Evolutionary conservation across 1,140 invertebrate genomes (phyloP).

Genomic region (Drosophila nigromelanica): DNA sequence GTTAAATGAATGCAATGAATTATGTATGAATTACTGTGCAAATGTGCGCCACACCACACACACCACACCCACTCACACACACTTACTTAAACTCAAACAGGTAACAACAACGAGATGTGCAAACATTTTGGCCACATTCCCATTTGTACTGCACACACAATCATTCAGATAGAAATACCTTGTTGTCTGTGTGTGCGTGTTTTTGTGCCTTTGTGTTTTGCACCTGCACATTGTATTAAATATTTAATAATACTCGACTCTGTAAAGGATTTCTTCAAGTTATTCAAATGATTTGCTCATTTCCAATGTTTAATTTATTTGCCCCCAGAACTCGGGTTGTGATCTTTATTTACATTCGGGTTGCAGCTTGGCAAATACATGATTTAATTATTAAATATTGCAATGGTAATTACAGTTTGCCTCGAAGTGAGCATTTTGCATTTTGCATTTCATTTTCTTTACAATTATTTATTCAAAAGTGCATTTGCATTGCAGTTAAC

Average conservation of each 20-base stretch:
- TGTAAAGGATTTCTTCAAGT: constrained; percentile 41
- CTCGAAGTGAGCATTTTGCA: constrained; percentile 43
- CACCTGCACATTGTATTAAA: constrained; percentile 45
- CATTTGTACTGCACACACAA: constrained; percentile 42
- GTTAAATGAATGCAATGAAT: constrained; percentile 82
- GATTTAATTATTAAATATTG: constrained; percentile 43
- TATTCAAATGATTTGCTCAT: constrained; percentile 75
- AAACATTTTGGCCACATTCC: constrained; percentile 43
- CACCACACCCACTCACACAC: constrained; percentile 14
- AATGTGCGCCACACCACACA: constrained; percentile 52
- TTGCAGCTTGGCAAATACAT: constrained; percentile 37
- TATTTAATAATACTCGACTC: constrained; percentile 56
- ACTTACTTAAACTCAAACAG: constrained; percentile 19
- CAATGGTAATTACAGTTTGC: constrained; percentile 18
- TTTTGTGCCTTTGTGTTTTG: constrained; percentile 45
- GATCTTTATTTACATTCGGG: constrained; percentile 57
- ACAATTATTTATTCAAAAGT: constrained; percentile 21
- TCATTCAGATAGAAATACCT: background rate
- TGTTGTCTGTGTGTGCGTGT: background rate
- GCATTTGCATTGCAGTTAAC: constrained; percentile 31
- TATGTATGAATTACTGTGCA: constrained; percentile 77
- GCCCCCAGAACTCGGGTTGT: constrained; percentile 40
- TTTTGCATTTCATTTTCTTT: constrained; percentile 19
- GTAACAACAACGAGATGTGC: constrained; percentile 54
- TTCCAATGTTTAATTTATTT: constrained; percentile 61